Base-by-base conservation (phyloP, 2,797 vertebrate genomes). In the Sciurus carolinensis region DNA sequence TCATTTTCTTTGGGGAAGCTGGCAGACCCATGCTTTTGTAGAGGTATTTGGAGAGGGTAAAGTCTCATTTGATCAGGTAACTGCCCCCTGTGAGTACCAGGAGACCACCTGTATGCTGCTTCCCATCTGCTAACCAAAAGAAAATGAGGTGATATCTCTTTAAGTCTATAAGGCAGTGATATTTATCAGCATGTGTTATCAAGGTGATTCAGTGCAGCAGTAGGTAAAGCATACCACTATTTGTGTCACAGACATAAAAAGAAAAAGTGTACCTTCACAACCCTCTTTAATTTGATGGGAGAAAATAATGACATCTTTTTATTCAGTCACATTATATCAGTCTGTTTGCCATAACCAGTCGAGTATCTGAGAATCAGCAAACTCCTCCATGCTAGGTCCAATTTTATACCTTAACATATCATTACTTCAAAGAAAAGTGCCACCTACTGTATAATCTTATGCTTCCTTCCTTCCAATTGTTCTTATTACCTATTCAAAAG, bases 41-140 rank as follows among this genome's bases (percentile, higher is more conserved):
- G 96, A 98, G 94, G 84, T 97, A 97, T 96, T 98, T 97, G 89
- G 92, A 92, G 91, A 94, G 85, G 59, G 69, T 94, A 81, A 62
- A 96, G 91, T 97, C 97, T 79, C 86, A 93, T 98, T 97, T 97
- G 95, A 95, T 97, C 88, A 92, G 44, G 95, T 95, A 89, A 39
- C 69, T 98, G 81, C 73, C 93, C 96, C 90, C 90, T 92, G 33
- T 20, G 50, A 94, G 95, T 97, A 97, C 87, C 22, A 5, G 90
- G 67, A 97, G 97, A 97, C 97, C 94, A 90, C 89, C 97, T 97
- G 85, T 97, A 97, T 98, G 94, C 79, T 97, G 96, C 97, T 98
- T 97, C 95, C 91, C 90, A 92, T 97, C 94, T 97, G 97, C 91
- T 50, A 95, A 85, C 4, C 89, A 90, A 92, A 97, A 0, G 30